A percentile compares a stretch with the other conserved stretches of the same genome.
These are phyloP conservation scores for Synanthedon tipuliformis DNA, from an alignment of 2,888 invertebrate species.

Conservation along the genomic window DNA sequence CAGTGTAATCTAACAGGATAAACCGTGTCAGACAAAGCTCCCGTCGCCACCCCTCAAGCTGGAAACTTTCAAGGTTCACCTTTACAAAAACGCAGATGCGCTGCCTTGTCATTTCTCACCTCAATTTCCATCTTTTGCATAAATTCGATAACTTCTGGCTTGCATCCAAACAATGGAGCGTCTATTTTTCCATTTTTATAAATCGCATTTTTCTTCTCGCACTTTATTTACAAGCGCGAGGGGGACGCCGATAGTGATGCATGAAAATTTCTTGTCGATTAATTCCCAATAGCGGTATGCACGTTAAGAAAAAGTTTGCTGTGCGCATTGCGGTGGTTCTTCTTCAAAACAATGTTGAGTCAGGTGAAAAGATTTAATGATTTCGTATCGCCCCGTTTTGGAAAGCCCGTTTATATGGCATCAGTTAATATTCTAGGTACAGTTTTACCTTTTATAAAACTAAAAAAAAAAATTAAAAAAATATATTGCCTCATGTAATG, in stretches of 20 bases:
- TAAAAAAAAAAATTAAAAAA: no score
- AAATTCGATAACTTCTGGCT: conserved; percentile 55
- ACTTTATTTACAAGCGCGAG: conserved; percentile 1
- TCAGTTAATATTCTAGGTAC: no score
- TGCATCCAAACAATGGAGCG: conserved; percentile 32
- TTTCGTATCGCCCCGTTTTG: background rate
- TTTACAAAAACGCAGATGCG: conserved; percentile 17
- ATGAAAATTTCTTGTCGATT: conserved; percentile 1
- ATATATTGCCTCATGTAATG: no score
- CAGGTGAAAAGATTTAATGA: background rate
- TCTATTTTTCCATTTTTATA: background rate
- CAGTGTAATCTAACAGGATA: no score
- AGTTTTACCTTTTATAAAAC: no score
- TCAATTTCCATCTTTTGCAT: conserved; percentile 54
- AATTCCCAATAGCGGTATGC: conserved; percentile 2
- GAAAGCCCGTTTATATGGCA: no score
- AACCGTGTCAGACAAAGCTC: background rate
- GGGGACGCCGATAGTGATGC: background rate
- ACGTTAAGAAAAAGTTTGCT: background rate
- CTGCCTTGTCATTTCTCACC: conserved; percentile 36
- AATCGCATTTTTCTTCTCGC: conserved; percentile 10
- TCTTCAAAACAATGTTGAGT: background rate
- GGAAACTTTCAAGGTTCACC: conserved; percentile 5
- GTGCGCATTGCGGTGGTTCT: conserved; percentile 13
- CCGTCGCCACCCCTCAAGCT: background rate